These are phyloP conservation scores for Conomelus anceps DNA, from an alignment of 2,888 invertebrate species.

Conservation along the genomic window DNA sequence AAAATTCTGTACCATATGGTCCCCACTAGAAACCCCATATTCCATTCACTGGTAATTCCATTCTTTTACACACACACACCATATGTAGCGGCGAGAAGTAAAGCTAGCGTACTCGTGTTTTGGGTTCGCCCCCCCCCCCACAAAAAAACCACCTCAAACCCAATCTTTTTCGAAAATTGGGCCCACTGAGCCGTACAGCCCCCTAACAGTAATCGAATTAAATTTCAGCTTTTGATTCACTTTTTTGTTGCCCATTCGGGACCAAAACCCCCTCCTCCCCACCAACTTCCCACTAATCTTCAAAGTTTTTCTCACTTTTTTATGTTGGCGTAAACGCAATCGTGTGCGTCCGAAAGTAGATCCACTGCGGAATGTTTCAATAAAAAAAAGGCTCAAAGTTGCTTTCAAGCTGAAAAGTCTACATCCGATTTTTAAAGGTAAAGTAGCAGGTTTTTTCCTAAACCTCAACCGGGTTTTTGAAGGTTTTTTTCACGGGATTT, in stretches of 20 bases:
- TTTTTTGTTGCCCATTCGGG: not conserved
- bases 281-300: not conserved
- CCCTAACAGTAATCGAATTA: not conserved
- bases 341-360: not conserved
- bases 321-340: too few relatives aligned
- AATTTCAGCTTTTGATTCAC: not conserved
- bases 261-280: too few relatives aligned
- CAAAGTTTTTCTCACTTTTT: not conserved
- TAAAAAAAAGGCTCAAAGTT: not conserved
- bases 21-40: too few relatives aligned
- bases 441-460: not conserved
- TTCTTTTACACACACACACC: not conserved
- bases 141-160: too few relatives aligned
- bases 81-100: not conserved
- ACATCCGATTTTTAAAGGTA: not conserved
- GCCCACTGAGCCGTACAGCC: not conserved
- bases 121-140: not conserved
- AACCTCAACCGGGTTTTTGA: not conserved
- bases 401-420: not conserved
- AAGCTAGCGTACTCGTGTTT: not conserved
- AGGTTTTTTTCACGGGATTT: not conserved
- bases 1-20: not conserved
- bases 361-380: not conserved
- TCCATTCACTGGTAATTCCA: not conserved
- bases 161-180: too few relatives aligned